Conservation (phyloP, 2,113 vertebrate genomes). For the Mugil cephalus region DNA sequence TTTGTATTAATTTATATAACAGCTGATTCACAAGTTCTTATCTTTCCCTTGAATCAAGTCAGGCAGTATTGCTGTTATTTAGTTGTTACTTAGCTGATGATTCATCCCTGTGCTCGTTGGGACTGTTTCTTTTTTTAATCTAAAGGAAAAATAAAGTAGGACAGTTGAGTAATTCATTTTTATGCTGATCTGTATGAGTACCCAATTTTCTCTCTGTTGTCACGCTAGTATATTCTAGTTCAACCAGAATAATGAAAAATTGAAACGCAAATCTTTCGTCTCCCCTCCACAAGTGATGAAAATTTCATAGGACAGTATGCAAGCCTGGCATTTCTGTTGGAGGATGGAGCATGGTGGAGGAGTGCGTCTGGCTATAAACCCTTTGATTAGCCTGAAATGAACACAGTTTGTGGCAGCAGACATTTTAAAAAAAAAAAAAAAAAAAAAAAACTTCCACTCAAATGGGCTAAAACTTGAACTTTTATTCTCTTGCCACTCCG, state of each 20-base stretch:
- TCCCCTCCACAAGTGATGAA: slow-evolving; percentile 75
- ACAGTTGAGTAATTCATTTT: slow-evolving; percentile 60
- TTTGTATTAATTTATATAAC: neutral
- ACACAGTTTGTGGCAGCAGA: slow-evolving; percentile 51
- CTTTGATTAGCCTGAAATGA: slow-evolving; percentile 53
- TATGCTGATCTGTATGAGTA: slow-evolving; percentile 43
- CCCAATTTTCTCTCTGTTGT: slow-evolving; percentile 56
- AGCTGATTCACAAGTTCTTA: neutral
- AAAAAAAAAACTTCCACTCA: slow-evolving; percentile 4
- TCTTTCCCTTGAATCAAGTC: neutral
- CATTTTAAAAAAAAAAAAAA: slow-evolving; percentile 6
- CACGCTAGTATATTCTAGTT: slow-evolving; percentile 67
- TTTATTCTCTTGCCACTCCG: slow-evolving; percentile 1
- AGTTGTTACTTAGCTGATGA: slow-evolving; percentile 51
- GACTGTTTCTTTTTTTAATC: slow-evolving; percentile 9
- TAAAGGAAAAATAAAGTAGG: slow-evolving; percentile 53
- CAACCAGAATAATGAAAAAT: slow-evolving; percentile 81
- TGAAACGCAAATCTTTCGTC: slow-evolving; percentile 72
- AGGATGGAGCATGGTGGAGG: slow-evolving; percentile 36
- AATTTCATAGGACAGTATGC: slow-evolving; percentile 79
- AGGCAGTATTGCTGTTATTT: slow-evolving; percentile 35
- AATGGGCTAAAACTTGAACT: slow-evolving; percentile 13
- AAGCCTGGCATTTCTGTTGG: slow-evolving; percentile 63
- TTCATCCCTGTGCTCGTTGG: slow-evolving; percentile 35
- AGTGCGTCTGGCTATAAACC: slow-evolving; percentile 37